Base-by-base conservation (phyloP, 2,797 vertebrate genomes). In the Hyperoplus lanceolatus region DNA sequence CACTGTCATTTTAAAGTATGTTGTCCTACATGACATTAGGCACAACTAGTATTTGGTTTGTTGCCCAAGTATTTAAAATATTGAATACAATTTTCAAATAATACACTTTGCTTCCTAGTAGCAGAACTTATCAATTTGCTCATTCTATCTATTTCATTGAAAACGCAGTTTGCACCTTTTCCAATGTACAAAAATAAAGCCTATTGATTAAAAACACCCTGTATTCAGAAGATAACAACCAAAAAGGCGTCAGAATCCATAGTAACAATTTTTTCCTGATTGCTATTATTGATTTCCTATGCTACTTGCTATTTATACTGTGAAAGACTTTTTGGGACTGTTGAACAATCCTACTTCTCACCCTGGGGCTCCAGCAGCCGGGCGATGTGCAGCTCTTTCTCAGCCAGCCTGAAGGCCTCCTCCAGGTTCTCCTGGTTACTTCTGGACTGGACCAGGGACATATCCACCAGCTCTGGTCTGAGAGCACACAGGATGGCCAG, bases 301-400 rank as follows among this genome's bases (percentile, higher is more conserved):
- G 38, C 43, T 48, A 4, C 0, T 8, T 51, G 3, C 38, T 4
- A 41, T 15, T 36, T 8, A 43, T 5, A 39, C 8, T 14, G 7
- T 38, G 6, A 60, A 58, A 49, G 8, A 16, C 6, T 10, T 4
- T 10, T 16, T 13, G 14, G 45, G 39, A 42, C 21, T 51, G 29
- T 2, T 59, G 5, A 56, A 50, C 50, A 49, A 3, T 14, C n/a
- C 12, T 6, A 2, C 60, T 48, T 12, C 90, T 81, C 89, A 97
- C 98, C 97, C 93, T 96, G 95, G 1, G 96, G 96, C 80, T 99
- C 97, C 75, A 99, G 95, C 70, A 99, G 90, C 0, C 88, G 94
- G 75, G 97, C 97, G 67, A 99, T 97, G 73, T 95, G 94, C 21
- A 99, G 89, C 80, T 97, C 96, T 76, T 29, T 70, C 72, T 98